Percentiles rank a stretch among this genome's conserved stretches.
Evolutionary conservation across 2,113 vertebrate species (phyloP).

Genomic region (Neolamprologus ventralis): DNA sequence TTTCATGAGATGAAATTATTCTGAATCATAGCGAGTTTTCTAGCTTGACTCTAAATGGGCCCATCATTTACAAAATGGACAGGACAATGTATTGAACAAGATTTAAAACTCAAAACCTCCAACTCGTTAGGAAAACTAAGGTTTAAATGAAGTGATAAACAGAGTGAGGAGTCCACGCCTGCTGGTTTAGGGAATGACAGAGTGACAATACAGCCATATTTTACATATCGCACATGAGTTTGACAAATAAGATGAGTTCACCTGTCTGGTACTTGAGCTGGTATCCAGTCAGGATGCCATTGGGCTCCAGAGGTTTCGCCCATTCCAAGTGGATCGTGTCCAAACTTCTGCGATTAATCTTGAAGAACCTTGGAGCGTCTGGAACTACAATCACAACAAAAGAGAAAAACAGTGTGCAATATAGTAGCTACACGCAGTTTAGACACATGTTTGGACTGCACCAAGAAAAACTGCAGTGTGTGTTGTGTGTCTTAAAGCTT

Average conservation of each 20-base stretch:
- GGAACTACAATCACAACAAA: slow-evolving; percentile 73
- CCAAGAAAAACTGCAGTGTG: neutral
- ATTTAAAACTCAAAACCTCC: neutral
- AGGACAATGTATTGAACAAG: neutral
- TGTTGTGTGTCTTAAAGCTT: neutral
- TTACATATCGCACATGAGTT: neutral
- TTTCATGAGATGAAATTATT: neutral
- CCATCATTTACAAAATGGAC: neutral
- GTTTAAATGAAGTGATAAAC: neutral
- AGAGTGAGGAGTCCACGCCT: neutral
- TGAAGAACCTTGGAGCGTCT: slow-evolving; percentile 81
- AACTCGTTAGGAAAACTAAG: neutral
- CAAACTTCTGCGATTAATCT: slow-evolving; percentile 77
- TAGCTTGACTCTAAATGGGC: neutral
- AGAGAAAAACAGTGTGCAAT: neutral
- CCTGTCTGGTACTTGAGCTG: slow-evolving; percentile 82
- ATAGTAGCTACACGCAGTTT: neutral
- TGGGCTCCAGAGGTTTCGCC: slow-evolving; percentile 90
- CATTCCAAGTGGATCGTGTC: slow-evolving; percentile 83
- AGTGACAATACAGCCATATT: neutral
- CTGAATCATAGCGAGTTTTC: neutral
- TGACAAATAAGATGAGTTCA: slow-evolving; percentile 40
- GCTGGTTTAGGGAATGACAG: neutral
- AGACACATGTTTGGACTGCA: neutral
- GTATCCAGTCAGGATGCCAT: slow-evolving; percentile 88